Evolutionary conservation across 2,797 vertebrate genomes (phyloP), one percentile per base, ranked within the genome.

Genomic region (Valencia hispanica): DNA sequence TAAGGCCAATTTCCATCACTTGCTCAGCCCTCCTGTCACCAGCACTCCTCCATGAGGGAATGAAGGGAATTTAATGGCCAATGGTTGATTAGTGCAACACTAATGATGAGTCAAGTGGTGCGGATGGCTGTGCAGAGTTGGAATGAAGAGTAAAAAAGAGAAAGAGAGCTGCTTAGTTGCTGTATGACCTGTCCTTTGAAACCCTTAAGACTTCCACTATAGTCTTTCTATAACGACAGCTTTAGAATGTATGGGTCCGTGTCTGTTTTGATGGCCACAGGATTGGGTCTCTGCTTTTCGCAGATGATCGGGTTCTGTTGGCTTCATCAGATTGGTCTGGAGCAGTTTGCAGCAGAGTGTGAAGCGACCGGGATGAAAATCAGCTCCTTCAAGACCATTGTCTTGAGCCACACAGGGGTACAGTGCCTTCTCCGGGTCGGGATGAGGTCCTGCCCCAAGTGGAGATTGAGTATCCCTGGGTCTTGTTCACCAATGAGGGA

Each of bases 1-100:
- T 93, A 90, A 84, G 84, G 74, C 85, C 90, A 91, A 90, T 93
- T 91, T 87, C 81, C 85, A 86, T 93, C 86, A 82, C 72, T 79
- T 63, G 74, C 47, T 72, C 81, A 65, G 72, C 15, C 73, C 39
- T 73, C 68, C 75, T 84, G 87, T 92, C 91, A 88, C 73, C 73
- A 70, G 61, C 1, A 15, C 0, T 68, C 74, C 81, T 79, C 72
- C 30, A 1, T 80, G 1, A 10, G 73, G 55, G 68, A 81, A 73
- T 76, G 68, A 84, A 78, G 57, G 74, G 81, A 79, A 86, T 87
- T 87, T 90, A 90, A 90, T 90, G 85, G 85, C 48, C 57, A 17
- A 79, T 18, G 48, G 83, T 92, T 89, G 90, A 92, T 93, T 92
- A 92, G 85, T 27, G 79, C 76, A 43, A 65, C 47, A 47, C 82